phyloP scores from a whole-genome alignment of 53 echinoderm and acorn worm species.

The Luidia sarsii region DNA sequence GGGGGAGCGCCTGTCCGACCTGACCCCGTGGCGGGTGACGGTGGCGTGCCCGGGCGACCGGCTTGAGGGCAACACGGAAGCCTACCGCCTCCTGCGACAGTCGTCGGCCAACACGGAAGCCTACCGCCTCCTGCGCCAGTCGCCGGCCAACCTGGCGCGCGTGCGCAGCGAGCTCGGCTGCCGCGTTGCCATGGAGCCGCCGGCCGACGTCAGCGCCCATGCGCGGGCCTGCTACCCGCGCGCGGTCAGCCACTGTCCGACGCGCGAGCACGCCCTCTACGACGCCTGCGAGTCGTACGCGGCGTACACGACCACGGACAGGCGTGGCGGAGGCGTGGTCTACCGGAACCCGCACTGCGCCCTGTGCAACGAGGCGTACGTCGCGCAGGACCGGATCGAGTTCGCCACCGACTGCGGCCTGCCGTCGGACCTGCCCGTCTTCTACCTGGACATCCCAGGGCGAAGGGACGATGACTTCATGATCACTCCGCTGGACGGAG shows the following conservation, averaged over 20 bases:
- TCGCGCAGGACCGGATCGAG: conserved; percentile 16
- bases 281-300: conserved; percentile 45
- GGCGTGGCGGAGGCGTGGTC: not conserved
- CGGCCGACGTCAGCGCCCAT: not conserved
- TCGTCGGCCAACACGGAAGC: not conserved
- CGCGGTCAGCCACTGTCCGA: conserved; percentile 6
- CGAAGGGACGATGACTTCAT: not conserved
- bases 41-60: conserved; percentile 7
- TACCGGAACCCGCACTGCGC: conserved; percentile 54
- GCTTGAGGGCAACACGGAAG: not conserved
- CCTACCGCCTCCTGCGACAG: not conserved
- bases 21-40: conserved; percentile 34
- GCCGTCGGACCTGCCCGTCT: not conserved
- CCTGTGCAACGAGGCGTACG: conserved; percentile 25
- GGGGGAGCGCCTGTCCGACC: conserved; percentile 18
- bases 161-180: not conserved
- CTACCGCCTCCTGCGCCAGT: not conserved
- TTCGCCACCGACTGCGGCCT: conserved; percentile 12
- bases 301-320: conserved; percentile 10
- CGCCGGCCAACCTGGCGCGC: not conserved
- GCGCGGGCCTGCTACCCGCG: conserved; percentile 24
- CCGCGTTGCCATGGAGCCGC: not conserved
- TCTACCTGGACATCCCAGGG: not conserved
- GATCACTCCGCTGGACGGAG: not conserved
- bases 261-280: not conserved